These are phyloP conservation scores for Phasia obesa DNA, from an alignment of 2,888 invertebrate genomes.

Conservation along the genomic window DNA sequence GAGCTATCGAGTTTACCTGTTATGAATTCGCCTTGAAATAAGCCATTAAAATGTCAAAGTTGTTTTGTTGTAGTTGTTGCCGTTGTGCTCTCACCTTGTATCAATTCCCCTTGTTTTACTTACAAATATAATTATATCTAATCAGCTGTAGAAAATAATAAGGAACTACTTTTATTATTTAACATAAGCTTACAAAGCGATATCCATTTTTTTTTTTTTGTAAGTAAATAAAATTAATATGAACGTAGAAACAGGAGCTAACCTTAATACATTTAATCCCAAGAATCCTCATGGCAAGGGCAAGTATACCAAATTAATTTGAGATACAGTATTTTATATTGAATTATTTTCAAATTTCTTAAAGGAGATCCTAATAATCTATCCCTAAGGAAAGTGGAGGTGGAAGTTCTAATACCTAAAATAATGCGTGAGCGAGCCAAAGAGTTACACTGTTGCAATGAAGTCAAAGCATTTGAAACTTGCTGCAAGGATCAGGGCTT, in stretches of 20 bases:
- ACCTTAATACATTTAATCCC: conserved; percentile 71
- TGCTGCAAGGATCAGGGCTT: conserved; percentile 89
- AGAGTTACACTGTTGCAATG: conserved; percentile 88
- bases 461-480: conserved; percentile 87
- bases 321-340: background rate
- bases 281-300: conserved; percentile 80
- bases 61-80: too few species aligned
- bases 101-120: too few species aligned
- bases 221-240: conserved; percentile 32
- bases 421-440: conserved; percentile 93
- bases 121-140: too few species aligned
- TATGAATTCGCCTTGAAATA: too few species aligned
- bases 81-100: too few species aligned
- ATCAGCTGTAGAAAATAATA: too few species aligned
- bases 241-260: conserved; percentile 51
- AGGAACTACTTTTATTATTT: too few species aligned
- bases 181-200: too few species aligned
- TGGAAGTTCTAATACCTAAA: conserved; percentile 93
- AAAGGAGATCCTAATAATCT: conserved; percentile 84
- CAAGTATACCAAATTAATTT: conserved; percentile 58
- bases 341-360: background rate
- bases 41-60: too few species aligned
- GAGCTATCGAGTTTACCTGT: too few species aligned
- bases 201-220: too few species aligned
- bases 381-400: conserved; percentile 93